phyloP scores from a whole-genome alignment of 2,888 invertebrate species.

The Leptinotarsa juncta region DNA sequence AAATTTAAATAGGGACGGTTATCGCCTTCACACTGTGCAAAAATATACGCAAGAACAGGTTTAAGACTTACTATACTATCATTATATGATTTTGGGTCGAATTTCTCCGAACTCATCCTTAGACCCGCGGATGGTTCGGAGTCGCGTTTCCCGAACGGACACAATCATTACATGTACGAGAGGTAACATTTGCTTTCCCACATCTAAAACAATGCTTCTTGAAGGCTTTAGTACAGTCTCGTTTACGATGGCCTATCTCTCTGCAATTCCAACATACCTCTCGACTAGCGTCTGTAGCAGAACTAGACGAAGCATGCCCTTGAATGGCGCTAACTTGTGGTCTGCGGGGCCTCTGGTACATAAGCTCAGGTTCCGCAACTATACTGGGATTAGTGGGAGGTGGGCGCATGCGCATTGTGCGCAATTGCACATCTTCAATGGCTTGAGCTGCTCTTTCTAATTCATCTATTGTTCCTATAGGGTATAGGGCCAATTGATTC shows the following conservation, averaged over 20 bases:
- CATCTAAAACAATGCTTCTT: slow-evolving; percentile 8
- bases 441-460: slow-evolving; percentile 7
- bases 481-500: slow-evolving; percentile 28
- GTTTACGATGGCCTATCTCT: neutral
- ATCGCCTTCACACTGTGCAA: slow-evolving; percentile 17
- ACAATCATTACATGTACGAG: neutral
- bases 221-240: neutral
- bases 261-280: slow-evolving; percentile 10
- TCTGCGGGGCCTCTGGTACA: slow-evolving; percentile 11
- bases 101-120: neutral
- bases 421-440: slow-evolving; percentile 8
- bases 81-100: too few relatives aligned
- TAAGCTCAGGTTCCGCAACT: slow-evolving; percentile 12
- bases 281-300: neutral
- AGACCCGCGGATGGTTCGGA: slow-evolving; percentile 5
- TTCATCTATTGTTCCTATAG: slow-evolving; percentile 3
- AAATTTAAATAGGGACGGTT: slow-evolving; percentile 19
- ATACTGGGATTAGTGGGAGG: slow-evolving; percentile 2
- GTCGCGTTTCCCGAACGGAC: slow-evolving; percentile 4
- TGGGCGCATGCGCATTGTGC: slow-evolving; percentile 15
- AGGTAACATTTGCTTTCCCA: slow-evolving; percentile 6
- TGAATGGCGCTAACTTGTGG: slow-evolving; percentile 9
- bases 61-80: neutral
- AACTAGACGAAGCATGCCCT: neutral
- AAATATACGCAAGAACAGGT: slow-evolving; percentile 9